Percentiles rank a stretch among this genome's conserved stretches.
phyloP scores from a whole-genome alignment of 2,888 invertebrate genomes.

The Platerodrilus igneus region DNA sequence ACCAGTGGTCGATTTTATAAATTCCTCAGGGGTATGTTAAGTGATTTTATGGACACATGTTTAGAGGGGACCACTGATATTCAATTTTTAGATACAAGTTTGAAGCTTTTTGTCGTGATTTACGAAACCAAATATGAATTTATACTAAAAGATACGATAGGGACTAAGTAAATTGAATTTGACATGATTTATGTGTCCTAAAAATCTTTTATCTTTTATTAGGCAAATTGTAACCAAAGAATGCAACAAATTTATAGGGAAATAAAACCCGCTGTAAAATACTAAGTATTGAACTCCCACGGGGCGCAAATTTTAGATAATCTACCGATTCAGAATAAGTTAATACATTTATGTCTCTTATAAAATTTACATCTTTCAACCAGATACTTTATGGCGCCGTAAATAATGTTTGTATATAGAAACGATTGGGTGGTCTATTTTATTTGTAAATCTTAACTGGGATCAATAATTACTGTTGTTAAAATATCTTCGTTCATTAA shows the following conservation, averaged over 20 bases:
- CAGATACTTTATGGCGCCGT: constrained; percentile 10
- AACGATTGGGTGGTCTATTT: constrained; percentile 11
- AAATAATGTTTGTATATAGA: constrained; percentile 9
- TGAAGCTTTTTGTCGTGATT: constrained; percentile 21
- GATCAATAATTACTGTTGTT: too few species aligned
- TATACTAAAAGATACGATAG: constrained; percentile 12
- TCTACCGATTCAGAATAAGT: constrained; percentile 7
- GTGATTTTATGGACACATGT: constrained; percentile 25
- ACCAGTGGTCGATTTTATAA: constrained; percentile 22
- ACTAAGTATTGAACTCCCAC: constrained; percentile 14
- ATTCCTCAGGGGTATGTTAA: constrained; percentile 25
- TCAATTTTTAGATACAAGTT: constrained; percentile 24
- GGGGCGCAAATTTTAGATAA: constrained; percentile 10
- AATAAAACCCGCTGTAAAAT: constrained; percentile 8
- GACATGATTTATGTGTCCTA: constrained; percentile 7
- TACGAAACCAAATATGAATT: constrained; percentile 15
- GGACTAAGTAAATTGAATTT: constrained; percentile 15
- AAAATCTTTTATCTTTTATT: background rate
- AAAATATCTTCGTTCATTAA: too few species aligned
- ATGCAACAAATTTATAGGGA: constrained; percentile 6
- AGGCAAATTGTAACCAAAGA: background rate
- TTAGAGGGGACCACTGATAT: constrained; percentile 20
- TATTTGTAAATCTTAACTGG: too few species aligned
- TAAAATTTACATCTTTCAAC: constrained; percentile 11
- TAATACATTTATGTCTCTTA: constrained; percentile 10